Percentiles rank a stretch among this genome's conserved stretches.
phyloP scores from a whole-genome alignment of 2,113 vertebrate species.

The Mormoops blainvillei region DNA sequence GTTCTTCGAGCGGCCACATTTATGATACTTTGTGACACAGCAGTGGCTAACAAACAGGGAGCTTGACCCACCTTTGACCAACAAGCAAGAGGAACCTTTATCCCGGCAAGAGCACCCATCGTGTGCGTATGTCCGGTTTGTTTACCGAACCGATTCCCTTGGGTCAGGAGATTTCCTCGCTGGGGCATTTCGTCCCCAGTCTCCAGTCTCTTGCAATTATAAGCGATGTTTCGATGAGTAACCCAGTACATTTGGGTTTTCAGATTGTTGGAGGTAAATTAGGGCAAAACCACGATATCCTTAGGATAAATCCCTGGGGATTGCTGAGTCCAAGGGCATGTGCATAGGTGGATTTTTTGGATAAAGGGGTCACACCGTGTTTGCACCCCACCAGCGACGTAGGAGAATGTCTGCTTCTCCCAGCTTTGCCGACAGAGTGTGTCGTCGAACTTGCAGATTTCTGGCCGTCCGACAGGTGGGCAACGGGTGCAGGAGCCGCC shows the following conservation, averaged over 20 bases:
- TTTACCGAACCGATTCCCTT: not conserved
- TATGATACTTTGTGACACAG: not conserved
- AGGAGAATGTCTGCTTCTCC: not conserved
- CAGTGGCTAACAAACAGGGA: not conserved
- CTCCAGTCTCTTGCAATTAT: not conserved
- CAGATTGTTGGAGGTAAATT: not conserved
- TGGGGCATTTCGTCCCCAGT: not conserved
- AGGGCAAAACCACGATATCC: not conserved
- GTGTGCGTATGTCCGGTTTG: too few species aligned
- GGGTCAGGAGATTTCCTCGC: not conserved
- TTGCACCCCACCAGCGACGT: not conserved
- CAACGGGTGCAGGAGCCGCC: not conserved
- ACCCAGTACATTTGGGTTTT: not conserved
- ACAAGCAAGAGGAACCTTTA: too few species aligned
- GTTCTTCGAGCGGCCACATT: not conserved
- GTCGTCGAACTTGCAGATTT: not conserved
- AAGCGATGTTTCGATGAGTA: not conserved
- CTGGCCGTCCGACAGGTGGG: not conserved
- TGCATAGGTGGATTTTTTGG: not conserved
- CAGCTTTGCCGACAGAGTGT: not conserved
- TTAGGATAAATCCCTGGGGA: not conserved
- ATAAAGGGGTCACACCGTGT: too few species aligned
- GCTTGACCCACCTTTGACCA: not conserved
- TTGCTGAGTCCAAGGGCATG: not conserved
- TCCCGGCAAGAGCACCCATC: not conserved